Percentiles rank a stretch among this genome's conserved stretches.
Conservation (phyloP, 2,797 vertebrate species). For the Luscinia megarhynchos region DNA sequence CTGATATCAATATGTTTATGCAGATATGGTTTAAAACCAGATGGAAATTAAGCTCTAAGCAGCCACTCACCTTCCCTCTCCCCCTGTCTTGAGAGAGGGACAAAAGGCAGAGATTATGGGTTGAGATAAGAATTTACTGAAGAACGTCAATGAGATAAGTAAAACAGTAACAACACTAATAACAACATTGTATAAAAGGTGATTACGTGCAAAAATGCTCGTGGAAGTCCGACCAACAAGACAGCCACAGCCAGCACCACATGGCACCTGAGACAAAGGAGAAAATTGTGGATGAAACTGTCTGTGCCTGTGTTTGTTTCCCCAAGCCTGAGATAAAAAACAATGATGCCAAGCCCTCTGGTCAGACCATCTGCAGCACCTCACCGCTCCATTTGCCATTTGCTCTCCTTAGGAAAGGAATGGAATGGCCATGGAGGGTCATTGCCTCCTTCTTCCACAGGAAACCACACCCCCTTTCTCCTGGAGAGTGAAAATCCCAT, state of each 20-base stretch:
- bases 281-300: background rate
- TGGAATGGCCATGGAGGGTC: background rate
- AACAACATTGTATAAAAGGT: background rate
- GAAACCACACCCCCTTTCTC: background rate
- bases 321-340: background rate
- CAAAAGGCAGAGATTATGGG: background rate
- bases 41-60: background rate
- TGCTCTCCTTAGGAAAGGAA: background rate
- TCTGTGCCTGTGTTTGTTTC: rapidly evolving
- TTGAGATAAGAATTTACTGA: background rate
- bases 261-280: background rate
- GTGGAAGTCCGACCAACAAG: rapidly evolving
- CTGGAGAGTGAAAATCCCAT: background rate
- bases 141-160: background rate
- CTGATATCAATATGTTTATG: background rate
- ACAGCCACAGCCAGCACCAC: background rate
- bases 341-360: background rate
- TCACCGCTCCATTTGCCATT: background rate
- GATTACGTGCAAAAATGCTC: background rate
- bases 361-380: background rate
- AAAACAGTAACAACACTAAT: background rate
- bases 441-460: background rate
- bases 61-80: background rate
- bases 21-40: background rate
- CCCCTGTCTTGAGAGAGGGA: background rate